phyloP scores from a whole-genome alignment of 1,140 invertebrate species.

The Tetragonula clypearis region DNA sequence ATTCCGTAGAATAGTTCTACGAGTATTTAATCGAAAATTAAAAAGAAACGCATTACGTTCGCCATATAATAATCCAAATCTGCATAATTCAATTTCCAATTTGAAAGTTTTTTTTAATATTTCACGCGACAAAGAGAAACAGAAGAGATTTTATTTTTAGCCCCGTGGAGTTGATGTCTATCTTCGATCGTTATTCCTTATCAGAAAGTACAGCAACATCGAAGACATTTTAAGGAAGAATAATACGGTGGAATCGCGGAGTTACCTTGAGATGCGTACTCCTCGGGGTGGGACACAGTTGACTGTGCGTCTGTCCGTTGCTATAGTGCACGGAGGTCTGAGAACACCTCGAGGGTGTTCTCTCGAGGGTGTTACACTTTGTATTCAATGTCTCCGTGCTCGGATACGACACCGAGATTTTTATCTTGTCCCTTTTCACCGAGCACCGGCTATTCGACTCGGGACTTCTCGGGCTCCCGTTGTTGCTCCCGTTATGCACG shows the following conservation, averaged over 20 bases:
- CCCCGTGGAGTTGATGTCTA: too few species aligned
- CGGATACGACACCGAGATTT: conserved; percentile 92
- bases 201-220: too few species aligned
- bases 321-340: conserved; percentile 77
- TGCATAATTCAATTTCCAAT: conserved; percentile 4
- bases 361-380: conserved; percentile 78
- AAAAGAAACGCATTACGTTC: too few species aligned
- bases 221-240: not conserved
- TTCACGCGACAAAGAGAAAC: not conserved
- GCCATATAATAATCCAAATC: too few species aligned
- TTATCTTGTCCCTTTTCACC: conserved; percentile 87
- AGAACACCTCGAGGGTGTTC: conserved; percentile 76
- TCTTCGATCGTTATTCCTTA: too few species aligned
- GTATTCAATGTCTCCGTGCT: conserved; percentile 88
- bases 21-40: too few species aligned
- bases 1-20: too few species aligned
- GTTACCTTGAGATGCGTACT: conserved; percentile 77
- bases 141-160: not conserved
- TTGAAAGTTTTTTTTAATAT: conserved; percentile 6
- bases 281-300: conserved; percentile 73
- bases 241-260: not conserved
- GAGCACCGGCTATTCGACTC: conserved; percentile 77
- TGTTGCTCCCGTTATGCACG: conserved; percentile 83
- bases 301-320: conserved; percentile 78
- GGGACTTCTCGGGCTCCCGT: conserved; percentile 78